phyloP scores from a whole-genome alignment of 2,888 invertebrate genomes.

The Andrena hattorfiana region DNA sequence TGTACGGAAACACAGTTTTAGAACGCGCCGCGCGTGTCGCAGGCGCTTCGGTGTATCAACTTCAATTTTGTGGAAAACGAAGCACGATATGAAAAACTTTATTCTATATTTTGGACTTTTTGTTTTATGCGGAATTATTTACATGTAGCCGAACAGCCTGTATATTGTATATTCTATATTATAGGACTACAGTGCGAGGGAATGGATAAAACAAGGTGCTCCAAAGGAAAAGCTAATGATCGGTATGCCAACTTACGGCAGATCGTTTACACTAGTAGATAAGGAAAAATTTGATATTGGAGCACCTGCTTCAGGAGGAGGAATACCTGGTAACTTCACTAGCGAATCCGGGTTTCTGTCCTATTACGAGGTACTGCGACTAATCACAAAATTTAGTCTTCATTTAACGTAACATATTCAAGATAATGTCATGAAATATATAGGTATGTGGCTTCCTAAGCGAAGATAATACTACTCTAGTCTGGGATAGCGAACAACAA shows the following conservation, averaged over 20 bases:
- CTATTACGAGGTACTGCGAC: conserved; percentile 92
- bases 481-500: conserved; percentile 98
- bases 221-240: conserved; percentile 97
- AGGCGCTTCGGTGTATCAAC: too few relatives aligned
- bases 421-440: conserved; percentile 10
- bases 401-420: neutral
- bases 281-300: conserved; percentile 96
- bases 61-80: too few relatives aligned
- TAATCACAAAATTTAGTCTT: neutral
- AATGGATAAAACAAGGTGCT: conserved; percentile 97
- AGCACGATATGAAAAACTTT: neutral
- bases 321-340: conserved; percentile 94
- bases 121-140: too few relatives aligned
- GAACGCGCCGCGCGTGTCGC: too few relatives aligned
- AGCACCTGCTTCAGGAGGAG: conserved; percentile 95
- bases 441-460: conserved; percentile 95
- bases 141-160: too few relatives aligned
- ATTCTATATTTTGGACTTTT: neutral
- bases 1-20: too few relatives aligned
- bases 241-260: conserved; percentile 97
- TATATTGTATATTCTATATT: neutral
- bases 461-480: conserved; percentile 95
- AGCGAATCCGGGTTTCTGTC: conserved; percentile 97
- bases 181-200: conserved; percentile 95
- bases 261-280: conserved; percentile 95